Evolutionary conservation across 2,888 invertebrate genomes (phyloP).

Genomic region (Bembecia ichneumoniformis): DNA sequence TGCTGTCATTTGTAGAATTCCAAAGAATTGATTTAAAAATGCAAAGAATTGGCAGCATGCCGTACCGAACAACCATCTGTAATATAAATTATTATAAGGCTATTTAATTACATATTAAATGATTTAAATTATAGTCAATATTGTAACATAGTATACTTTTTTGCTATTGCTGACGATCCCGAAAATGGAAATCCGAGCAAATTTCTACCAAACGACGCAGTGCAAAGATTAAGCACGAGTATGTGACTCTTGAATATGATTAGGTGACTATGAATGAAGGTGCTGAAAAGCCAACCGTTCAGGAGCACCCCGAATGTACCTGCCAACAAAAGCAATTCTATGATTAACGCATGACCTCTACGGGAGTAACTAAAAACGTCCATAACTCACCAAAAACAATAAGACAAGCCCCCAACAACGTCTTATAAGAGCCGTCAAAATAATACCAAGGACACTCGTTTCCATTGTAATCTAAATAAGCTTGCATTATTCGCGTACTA

Average conservation of each 20-base stretch:
- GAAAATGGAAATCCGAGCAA: slow-evolving; percentile 69
- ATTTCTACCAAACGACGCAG: slow-evolving; percentile 65
- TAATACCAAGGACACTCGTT: slow-evolving; percentile 69
- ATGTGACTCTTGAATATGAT: slow-evolving; percentile 67
- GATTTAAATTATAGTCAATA: slow-evolving; percentile 3
- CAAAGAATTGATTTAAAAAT: slow-evolving; percentile 69
- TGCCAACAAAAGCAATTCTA: slow-evolving; percentile 20
- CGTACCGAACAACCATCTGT: slow-evolving; percentile 70
- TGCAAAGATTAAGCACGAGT: slow-evolving; percentile 66
- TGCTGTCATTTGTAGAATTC: slow-evolving; percentile 67
- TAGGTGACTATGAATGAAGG: slow-evolving; percentile 69
- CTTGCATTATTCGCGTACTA: slow-evolving; percentile 34
- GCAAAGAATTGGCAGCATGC: slow-evolving; percentile 69
- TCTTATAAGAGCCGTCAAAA: slow-evolving; percentile 68
- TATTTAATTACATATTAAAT: not conserved
- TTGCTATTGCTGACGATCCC: slow-evolving; percentile 64
- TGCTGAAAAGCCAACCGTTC: slow-evolving; percentile 69
- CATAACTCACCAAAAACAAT: slow-evolving; percentile 63
- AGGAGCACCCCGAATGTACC: slow-evolving; percentile 70
- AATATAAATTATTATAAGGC: slow-evolving; percentile 15
- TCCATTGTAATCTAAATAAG: slow-evolving; percentile 47
- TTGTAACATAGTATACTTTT: slow-evolving; percentile 38
- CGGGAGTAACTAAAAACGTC: not conserved
- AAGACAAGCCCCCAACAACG: slow-evolving; percentile 64
- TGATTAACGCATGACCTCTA: not conserved